Evolutionary conservation across 2,113 vertebrate genomes (phyloP).

Genomic region (Saiga tatarica): DNA sequence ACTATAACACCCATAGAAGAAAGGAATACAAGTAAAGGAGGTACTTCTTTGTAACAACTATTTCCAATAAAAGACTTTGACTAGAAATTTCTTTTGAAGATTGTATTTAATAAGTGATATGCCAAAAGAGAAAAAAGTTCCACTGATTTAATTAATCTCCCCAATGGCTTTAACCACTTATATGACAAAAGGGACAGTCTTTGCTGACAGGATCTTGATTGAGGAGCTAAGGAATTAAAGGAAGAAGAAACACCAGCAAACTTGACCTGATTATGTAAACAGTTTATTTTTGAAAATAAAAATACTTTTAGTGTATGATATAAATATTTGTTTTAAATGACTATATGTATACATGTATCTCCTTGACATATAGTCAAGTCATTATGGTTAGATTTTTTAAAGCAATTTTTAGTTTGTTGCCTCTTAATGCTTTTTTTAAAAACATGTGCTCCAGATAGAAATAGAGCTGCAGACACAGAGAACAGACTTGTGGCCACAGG

Average conservation of each 20-base stretch:
- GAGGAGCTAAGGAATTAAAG: neutral
- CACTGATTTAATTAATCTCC: neutral
- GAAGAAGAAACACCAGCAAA: neutral
- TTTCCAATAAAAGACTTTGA: neutral
- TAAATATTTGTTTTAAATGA: neutral
- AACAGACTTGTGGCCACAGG: neutral
- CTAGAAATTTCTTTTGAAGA: neutral
- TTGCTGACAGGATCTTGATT: neutral
- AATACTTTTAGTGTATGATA: neutral
- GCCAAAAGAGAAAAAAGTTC: neutral
- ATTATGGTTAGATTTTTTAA: neutral
- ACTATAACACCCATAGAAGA: neutral
- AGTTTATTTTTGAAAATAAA: slow-evolving; percentile 34
- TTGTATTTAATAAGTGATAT: slow-evolving; percentile 5
- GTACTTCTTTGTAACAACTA: neutral
- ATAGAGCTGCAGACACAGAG: neutral
- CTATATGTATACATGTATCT: neutral
- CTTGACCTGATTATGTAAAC: neutral
- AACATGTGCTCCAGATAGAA: neutral
- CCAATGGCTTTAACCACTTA: neutral
- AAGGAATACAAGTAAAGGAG: neutral
- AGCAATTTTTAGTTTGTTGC: neutral
- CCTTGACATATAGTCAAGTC: neutral
- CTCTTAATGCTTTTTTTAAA: neutral
- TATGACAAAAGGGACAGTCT: neutral